Percentiles rank a stretch among this genome's conserved stretches.
Conservation (phyloP, 2,113 vertebrate species). For the Pardalotus punctatus region DNA sequence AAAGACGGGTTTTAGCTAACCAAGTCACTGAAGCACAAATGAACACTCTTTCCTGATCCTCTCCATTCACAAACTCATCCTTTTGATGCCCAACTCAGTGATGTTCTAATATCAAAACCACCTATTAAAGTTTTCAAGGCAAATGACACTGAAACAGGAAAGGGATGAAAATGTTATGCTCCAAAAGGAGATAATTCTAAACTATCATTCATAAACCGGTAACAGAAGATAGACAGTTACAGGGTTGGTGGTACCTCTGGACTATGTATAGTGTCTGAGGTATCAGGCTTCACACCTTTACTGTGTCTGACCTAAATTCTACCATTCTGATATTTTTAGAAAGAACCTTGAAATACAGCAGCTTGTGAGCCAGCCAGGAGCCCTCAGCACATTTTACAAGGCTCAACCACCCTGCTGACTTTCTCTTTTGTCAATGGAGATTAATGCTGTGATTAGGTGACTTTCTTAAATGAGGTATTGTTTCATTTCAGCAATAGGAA, state of each 20-base stretch:
- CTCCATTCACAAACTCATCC: background rate
- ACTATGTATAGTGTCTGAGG: background rate
- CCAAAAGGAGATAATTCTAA: background rate
- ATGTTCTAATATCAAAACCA: background rate
- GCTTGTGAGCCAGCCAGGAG: background rate
- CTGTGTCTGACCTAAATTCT: background rate
- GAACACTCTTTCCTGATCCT: background rate
- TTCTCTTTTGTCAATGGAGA: background rate
- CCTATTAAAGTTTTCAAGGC: background rate
- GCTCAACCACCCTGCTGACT: background rate
- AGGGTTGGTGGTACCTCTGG: background rate
- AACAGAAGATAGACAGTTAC: background rate
- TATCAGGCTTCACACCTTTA: background rate
- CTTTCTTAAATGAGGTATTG: conserved; percentile 31
- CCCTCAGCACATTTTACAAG: background rate
- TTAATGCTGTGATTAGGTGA: conserved; percentile 1
- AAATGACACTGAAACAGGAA: background rate
- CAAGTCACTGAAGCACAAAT: background rate
- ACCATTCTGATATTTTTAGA: conserved; percentile 21
- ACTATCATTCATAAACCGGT: background rate
- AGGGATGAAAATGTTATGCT: background rate
- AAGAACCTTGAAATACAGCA: background rate
- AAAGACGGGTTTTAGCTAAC: background rate
- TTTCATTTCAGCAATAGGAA: conserved; percentile 53
- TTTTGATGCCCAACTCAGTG: background rate